Percentiles rank a stretch among this genome's conserved stretches.
These are phyloP conservation scores for Choloepus hoffmanni DNA, from an alignment of 2,113 vertebrate genomes.

Conservation along the genomic window DNA sequence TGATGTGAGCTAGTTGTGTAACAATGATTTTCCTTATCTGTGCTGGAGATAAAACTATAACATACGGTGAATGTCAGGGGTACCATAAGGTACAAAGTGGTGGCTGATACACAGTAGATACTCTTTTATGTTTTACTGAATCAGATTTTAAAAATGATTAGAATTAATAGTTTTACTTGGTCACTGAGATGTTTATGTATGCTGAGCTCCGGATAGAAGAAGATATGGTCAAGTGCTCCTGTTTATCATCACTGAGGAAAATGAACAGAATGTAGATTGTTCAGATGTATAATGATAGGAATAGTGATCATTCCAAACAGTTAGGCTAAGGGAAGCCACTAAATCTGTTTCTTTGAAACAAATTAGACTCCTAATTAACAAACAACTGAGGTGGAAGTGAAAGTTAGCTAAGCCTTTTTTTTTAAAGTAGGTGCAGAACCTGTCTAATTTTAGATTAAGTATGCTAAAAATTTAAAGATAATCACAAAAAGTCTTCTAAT, in stretches of 20 bases:
- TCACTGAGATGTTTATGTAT: neutral
- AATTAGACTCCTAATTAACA: conserved; percentile 21
- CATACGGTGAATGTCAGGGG: neutral
- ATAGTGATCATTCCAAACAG: conserved; percentile 14
- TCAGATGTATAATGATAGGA: neutral
- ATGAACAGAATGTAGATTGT: neutral
- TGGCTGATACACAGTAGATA: neutral
- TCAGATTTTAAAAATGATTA: neutral
- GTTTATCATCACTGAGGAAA: conserved; percentile 30
- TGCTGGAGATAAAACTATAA: neutral
- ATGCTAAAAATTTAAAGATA: too few relatives aligned
- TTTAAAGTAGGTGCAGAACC: too few relatives aligned
- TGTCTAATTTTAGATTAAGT: too few relatives aligned
- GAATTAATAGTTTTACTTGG: neutral
- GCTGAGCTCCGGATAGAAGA: neutral
- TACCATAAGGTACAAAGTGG: neutral
- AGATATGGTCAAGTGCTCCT: neutral
- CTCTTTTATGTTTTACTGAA: neutral
- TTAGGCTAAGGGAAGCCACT: neutral
- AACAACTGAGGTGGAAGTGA: neutral
- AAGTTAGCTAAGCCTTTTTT: too few relatives aligned
- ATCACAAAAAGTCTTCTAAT: too few relatives aligned
- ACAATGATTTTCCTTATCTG: neutral
- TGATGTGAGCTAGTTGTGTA: neutral
- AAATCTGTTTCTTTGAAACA: neutral